phyloP scores from a whole-genome alignment of 2,888 invertebrate species.

The Machimus atricapillus region DNA sequence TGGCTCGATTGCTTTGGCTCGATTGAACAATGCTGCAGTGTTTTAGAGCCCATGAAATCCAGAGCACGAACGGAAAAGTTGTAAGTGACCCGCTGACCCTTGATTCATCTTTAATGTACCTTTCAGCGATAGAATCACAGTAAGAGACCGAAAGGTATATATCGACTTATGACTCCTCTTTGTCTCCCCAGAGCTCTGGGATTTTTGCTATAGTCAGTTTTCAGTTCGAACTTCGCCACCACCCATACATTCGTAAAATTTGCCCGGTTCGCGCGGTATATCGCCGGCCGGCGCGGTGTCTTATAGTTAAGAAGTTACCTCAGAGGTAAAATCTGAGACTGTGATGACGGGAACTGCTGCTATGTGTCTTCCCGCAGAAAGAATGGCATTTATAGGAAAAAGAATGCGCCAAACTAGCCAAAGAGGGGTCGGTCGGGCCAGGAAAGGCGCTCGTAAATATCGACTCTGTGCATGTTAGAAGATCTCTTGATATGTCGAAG shows the following conservation, averaged over 20 bases:
- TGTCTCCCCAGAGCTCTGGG: constrained; percentile 11
- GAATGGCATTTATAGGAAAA: constrained; percentile 25
- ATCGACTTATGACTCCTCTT: constrained; percentile 33
- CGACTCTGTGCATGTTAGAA: constrained; percentile 15
- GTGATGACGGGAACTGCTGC: not conserved
- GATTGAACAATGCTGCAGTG: constrained; percentile 12
- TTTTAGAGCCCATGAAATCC: constrained; percentile 38
- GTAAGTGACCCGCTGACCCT: constrained; percentile 35
- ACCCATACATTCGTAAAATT: not conserved
- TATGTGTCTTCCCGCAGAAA: not conserved
- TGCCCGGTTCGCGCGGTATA: not conserved
- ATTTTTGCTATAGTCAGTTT: not conserved
- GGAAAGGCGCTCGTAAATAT: constrained; percentile 18
- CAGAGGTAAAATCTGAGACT: not conserved
- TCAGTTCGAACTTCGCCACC: not conserved
- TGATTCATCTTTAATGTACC: constrained; percentile 42
- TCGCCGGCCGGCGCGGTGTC: not conserved
- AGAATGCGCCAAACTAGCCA: not conserved
- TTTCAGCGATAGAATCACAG: constrained; percentile 39
- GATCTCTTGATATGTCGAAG: constrained; percentile 29
- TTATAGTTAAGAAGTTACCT: not conserved
- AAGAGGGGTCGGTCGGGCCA: not conserved
- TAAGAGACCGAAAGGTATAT: constrained; percentile 33
- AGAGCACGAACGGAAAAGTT: constrained; percentile 40
- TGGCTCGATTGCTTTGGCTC: not conserved